phyloP scores from a whole-genome alignment of 2,797 vertebrate species.

The Ctenopoma multispine region DNA sequence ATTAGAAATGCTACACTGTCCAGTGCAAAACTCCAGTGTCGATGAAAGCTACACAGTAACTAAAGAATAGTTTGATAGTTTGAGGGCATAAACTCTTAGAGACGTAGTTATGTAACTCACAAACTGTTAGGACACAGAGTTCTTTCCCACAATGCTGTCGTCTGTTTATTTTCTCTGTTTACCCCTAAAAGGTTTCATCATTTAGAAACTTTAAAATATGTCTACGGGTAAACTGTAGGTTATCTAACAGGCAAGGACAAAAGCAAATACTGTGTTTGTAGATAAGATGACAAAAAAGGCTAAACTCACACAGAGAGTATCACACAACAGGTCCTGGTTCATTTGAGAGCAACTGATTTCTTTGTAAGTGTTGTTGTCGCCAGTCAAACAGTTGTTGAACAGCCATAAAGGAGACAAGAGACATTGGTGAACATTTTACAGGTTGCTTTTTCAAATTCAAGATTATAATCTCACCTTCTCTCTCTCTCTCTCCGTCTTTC shows the following conservation, averaged over 20 bases:
- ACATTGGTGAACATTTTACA: constrained; percentile 31
- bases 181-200: not conserved
- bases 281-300: too few species aligned
- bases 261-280: too few species aligned
- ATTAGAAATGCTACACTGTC: too few species aligned
- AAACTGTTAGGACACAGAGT: not conserved
- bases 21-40: too few species aligned
- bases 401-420: constrained; percentile 18
- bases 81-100: not conserved
- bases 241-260: too few species aligned
- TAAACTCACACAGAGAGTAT: not conserved
- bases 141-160: not conserved
- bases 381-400: not conserved
- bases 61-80: too few species aligned
- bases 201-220: not conserved
- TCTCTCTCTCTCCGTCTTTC: constrained; percentile 19
- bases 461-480: constrained; percentile 57
- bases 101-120: not conserved
- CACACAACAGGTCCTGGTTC: not conserved
- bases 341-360: not conserved
- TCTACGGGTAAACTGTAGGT: too few species aligned
- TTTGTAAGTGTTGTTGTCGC: not conserved
- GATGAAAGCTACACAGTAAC: too few species aligned
- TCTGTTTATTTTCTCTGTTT: not conserved
- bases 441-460: constrained; percentile 57